These are phyloP conservation scores for Eulithis prunata DNA, from an alignment of 2,888 invertebrate genomes.

Conservation along the genomic window DNA sequence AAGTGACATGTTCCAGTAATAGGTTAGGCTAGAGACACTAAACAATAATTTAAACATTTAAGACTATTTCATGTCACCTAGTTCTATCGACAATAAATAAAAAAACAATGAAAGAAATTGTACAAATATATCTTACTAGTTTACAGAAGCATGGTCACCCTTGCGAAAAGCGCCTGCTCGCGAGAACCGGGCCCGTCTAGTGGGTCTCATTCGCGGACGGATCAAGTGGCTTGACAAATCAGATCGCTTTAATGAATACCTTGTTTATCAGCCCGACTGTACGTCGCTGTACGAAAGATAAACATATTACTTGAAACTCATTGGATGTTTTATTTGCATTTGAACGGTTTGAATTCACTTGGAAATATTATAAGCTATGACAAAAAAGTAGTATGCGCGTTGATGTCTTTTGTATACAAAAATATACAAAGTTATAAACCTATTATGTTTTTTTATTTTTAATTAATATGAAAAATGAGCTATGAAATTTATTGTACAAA, in stretches of 20 bases:
- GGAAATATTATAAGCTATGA: background rate
- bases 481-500: constrained; percentile 1
- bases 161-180: constrained; percentile 43
- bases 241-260: constrained; percentile 55
- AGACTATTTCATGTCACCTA: too few relatives aligned
- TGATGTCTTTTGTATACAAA: constrained; percentile 35
- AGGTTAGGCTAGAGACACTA: too few relatives aligned
- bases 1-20: too few relatives aligned
- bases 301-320: background rate
- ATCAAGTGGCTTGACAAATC: constrained; percentile 59
- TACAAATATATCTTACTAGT: background rate
- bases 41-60: too few relatives aligned
- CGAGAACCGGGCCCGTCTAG: constrained; percentile 44
- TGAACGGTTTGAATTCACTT: too few relatives aligned
- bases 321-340: too few relatives aligned
- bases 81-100: too few relatives aligned
- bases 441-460: background rate
- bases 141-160: constrained; percentile 38
- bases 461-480: background rate
- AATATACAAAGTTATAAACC: background rate
- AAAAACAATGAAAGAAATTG: too few relatives aligned
- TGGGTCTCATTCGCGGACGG: constrained; percentile 49
- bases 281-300: constrained; percentile 18
- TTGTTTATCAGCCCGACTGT: constrained; percentile 49
- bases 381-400: constrained; percentile 24